Evolutionary conservation across 2,113 vertebrate species (phyloP), one percentile per base, ranked within the genome.

Genomic region (Oreocharis arfaki): DNA sequence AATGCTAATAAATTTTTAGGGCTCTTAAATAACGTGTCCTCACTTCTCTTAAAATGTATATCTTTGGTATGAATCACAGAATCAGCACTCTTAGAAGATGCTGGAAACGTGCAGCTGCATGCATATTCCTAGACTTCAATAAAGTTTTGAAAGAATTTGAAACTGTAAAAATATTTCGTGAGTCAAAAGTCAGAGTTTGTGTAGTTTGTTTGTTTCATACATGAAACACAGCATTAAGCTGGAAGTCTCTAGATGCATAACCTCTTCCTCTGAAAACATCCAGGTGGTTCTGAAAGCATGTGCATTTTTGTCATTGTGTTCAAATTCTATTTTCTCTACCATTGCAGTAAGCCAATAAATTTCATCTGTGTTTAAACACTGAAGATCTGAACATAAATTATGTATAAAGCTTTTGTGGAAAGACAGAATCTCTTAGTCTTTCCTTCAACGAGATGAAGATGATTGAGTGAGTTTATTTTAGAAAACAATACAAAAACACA

Each of bases 161-260:
- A 73, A 27, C 4, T 47, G 6, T 9, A 90, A 27, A 92, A 92
- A 69, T 52, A 52, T 35, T 59, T 67, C 26, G 7, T 63, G 10
- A 55, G 13, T 59, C 26, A 64, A 32, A 76, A 67, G 3, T 35
- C 44, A 59, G 8, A 16, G 19, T 61, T 83, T 84, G 6, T 0
- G 0, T 46, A 22, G 27, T 53, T 53, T 53, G 27, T 30, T 53
- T 53, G 16, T 30, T 53, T 53, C 0, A 0, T 39, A 50, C 5
- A 4, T 15, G 26, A 83, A 89, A 63, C 1, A 4, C 1, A 1
- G 27, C 10, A 41, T 28, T 59, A 32, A 7, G 2, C 16, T 63
- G 22, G 16, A 76, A 41, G 2, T 49, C 37, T 83, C 15, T 24
- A 65, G 18, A 8, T 56, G 10, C 3, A 15, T 30, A 70, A 63